Evolutionary conservation across 2,113 vertebrate species (phyloP).

Genomic region (Uria lomvia): DNA sequence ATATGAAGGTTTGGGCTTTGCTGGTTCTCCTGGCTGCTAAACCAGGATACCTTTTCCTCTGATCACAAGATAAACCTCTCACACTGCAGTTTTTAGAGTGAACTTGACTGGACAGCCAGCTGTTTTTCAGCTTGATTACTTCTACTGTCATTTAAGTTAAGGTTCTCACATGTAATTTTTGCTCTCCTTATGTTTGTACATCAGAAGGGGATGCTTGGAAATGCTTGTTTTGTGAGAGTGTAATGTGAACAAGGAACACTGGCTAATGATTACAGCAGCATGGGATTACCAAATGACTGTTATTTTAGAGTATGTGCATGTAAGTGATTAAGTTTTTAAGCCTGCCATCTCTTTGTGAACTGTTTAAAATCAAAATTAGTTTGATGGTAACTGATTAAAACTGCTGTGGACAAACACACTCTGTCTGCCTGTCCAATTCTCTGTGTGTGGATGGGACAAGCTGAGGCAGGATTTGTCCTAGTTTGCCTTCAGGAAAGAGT

Average conservation of each 20-base stretch:
- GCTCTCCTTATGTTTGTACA: not conserved
- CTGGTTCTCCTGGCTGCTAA: not conserved
- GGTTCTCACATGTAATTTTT: conserved; percentile 11
- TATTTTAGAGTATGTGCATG: not conserved
- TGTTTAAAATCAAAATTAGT: not conserved
- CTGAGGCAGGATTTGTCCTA: not conserved
- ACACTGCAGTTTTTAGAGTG: not conserved
- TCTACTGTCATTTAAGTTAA: conserved; percentile 26
- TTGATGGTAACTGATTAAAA: not conserved
- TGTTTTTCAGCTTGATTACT: conserved; percentile 41
- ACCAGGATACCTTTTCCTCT: not conserved
- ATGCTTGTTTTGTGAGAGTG: not conserved
- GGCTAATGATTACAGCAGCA: not conserved
- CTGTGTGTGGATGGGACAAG: not conserved
- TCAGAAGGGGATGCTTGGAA: not conserved
- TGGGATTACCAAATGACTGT: not conserved
- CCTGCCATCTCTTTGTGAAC: not conserved
- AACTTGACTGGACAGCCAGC: not conserved
- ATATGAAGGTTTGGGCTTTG: not conserved
- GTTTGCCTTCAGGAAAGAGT: not conserved
- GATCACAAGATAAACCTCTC: not conserved
- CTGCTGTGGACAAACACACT: not conserved
- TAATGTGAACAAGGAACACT: not conserved
- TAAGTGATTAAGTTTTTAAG: not conserved
- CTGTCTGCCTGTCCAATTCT: not conserved